Base-by-base conservation (phyloP, 1,140 invertebrate genomes). In the Eciton burchellii region DNA sequence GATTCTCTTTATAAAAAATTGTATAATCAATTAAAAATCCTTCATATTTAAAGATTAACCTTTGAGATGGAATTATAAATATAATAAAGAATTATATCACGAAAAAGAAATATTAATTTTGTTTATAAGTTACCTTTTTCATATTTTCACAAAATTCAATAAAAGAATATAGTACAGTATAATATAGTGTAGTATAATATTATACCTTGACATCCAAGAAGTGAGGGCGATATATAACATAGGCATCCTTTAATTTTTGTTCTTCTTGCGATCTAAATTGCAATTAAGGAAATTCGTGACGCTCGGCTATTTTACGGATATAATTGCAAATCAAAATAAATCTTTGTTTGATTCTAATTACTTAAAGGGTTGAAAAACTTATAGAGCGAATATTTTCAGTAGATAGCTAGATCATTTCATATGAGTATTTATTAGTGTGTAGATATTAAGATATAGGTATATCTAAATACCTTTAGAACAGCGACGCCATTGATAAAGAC, bases 171-270 rank as follows among this genome's bases (percentile, higher is more conserved):
- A n/a, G n/a, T n/a, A n/a, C n/a, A n/a, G n/a, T n/a, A n/a, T n/a
- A n/a, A n/a, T n/a, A n/a, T n/a, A n/a, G n/a, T n/a, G n/a, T n/a
- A n/a, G n/a, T n/a, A n/a, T n/a, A n/a, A n/a, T 94, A 92, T 94
- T 94, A 91, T 95, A 96, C 93, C 96, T 96, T 86, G 95, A 95
- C 89, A 95, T 95, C 95, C 96, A 96, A 65, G 95, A 94, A 84
- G 95, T 94, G 88, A 96, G 93, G 79, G 95, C 94, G 74, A 95
- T 94, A 90, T 96, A 95, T 72, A 96, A 94, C 74, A 95, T 95
- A 21, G 95, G 95, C 92, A 96, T 94, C 89, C 95, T 89, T 95
- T 94, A 91, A 94, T 93, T 89, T 93, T 92, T 87, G 93, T 81
- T 59, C 41, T 49, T 68, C 63, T 71, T 83, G 24, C 59, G 54